These are phyloP conservation scores for Meloidogyne floridensis DNA, from an alignment of 1,140 invertebrate species.

Conservation along the genomic window DNA sequence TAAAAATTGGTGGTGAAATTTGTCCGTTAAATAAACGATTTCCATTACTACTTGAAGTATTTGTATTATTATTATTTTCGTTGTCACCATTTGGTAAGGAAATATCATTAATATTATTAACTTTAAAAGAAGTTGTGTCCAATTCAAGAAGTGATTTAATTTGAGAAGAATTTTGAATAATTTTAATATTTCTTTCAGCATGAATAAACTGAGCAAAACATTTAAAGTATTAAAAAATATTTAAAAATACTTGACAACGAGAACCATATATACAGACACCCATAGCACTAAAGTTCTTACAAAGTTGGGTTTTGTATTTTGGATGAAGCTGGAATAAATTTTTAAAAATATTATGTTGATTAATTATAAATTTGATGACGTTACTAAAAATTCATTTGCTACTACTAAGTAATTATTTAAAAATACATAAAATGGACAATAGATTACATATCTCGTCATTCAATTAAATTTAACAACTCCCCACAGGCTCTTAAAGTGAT, in stretches of 20 bases:
- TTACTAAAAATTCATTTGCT: no score
- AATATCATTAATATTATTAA: background rate
- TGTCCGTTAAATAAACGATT: background rate
- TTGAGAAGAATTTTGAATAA: background rate
- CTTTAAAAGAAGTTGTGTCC: background rate
- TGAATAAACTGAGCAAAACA: background rate
- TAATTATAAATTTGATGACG: no score
- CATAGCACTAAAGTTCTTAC: background rate
- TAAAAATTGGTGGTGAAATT: background rate
- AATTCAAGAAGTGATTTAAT: background rate
- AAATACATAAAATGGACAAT: no score
- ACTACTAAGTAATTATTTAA: no score
- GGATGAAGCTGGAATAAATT: background rate
- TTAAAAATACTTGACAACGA: background rate
- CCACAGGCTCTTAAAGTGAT: no score
- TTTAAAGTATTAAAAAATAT: background rate
- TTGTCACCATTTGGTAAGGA: background rate
- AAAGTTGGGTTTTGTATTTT: background rate
- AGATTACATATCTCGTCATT: no score
- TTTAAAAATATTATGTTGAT: no score
- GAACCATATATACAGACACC: background rate
- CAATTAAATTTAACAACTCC: no score
- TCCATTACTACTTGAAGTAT: background rate
- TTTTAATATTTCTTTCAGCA: background rate
- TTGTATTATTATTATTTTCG: background rate